Base-by-base conservation (phyloP, 2,888 invertebrate species). In the Hermaeophaga mercurialis region DNA sequence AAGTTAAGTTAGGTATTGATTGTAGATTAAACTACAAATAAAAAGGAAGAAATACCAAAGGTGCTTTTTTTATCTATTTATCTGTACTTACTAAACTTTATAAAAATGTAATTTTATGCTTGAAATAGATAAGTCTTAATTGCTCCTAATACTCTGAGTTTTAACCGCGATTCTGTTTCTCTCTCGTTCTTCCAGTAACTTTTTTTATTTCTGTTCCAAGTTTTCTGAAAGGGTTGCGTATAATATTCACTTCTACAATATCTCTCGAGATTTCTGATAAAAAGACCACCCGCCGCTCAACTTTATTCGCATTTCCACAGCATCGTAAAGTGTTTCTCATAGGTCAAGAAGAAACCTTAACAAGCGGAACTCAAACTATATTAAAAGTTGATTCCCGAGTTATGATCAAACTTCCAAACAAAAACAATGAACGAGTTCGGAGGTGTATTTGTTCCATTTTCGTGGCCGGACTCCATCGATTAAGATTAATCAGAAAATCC, bases 371-470 rank as follows among this genome's bases (percentile, higher is more conserved):
- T 48, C 41, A 41, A 56, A 56, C 46, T 52, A 43, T 43, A 52
- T 56, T 56, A 56, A 56, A 56, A 56, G 56, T 56, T 56, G 52
- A 41, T 46, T 44, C 15, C 34, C 22, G 19, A 39, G 48, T 48
- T 39, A 12, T 12, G 48, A 17, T 24, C 22, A 48, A 26, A 15
- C 26, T 48, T 39, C 18, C 17, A 17, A 47, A 48, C 48, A 48
- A 48, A 48, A 48, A 48, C 48, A 48, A 39, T 39, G 39, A 48
- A 48, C 48, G 39, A 48, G 48, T 38, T 38, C 15, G 18, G 4
- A 48, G 28, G 18, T 26, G 39, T 36, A 47, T 24, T 24, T 28
- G 48, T 15, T 48, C 48, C 38, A 48, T 48, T 48, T 48, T 39
- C n/a, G 28, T n/a, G 38, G n/a, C 33, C 1, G 38, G 15, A 52